These are phyloP conservation scores for Anguilla marmorata DNA, from an alignment of 2,797 vertebrate genomes.

Conservation along the genomic window DNA sequence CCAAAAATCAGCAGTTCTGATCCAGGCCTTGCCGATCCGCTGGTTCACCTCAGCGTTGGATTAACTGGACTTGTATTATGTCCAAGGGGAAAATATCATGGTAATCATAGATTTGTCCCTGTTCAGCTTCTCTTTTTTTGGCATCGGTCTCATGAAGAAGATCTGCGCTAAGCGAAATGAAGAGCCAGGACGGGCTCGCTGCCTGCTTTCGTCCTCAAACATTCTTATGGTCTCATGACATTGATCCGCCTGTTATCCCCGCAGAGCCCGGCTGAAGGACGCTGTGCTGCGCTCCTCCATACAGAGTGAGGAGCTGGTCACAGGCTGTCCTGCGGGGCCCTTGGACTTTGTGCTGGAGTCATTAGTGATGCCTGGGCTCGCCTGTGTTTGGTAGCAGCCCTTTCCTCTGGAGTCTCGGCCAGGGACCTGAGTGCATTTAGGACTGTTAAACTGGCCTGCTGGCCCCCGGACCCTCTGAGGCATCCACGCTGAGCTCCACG, in stretches of 20 bases:
- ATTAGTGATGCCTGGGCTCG: neutral
- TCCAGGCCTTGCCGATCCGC: neutral
- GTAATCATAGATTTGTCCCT: neutral
- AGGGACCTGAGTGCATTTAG: neutral
- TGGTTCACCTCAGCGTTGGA: neutral
- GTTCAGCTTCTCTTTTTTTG: neutral
- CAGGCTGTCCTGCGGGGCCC: neutral
- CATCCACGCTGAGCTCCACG: neutral
- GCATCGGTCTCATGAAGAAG: neutral
- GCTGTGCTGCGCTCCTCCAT: neutral
- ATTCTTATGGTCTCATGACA: neutral
- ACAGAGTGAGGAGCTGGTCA: neutral
- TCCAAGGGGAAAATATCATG: neutral
- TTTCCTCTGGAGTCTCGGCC: neutral
- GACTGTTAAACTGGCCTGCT: neutral
- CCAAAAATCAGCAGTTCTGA: neutral
- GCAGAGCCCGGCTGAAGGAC: neutral
- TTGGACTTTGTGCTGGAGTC: neutral
- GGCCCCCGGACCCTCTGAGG: neutral
- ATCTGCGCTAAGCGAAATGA: neutral
- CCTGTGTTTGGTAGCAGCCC: neutral
- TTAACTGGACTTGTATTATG: neutral
- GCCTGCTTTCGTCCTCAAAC: too few species aligned
- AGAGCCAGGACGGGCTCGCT: neutral
- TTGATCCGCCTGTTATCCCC: neutral